Conservation (phyloP, 1,140 invertebrate species). For the Leptopilina boulardi region DNA sequence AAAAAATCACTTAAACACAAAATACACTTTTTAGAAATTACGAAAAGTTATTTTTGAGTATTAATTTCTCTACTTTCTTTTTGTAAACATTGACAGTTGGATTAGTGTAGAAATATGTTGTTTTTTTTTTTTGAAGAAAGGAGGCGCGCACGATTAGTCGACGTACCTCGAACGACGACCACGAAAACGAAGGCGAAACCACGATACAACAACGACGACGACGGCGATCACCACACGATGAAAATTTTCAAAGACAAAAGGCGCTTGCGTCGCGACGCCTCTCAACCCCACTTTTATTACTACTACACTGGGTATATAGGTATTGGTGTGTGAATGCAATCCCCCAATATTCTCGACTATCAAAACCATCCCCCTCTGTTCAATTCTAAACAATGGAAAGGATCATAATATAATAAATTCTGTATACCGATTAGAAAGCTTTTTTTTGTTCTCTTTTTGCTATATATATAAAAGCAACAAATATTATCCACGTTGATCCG, state of each 20-base stretch:
- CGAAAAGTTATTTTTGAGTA: too few relatives aligned
- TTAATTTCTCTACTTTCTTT: too few relatives aligned
- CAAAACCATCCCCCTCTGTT: constrained; percentile 44
- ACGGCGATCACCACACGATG: constrained; percentile 38
- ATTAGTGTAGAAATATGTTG: too few relatives aligned
- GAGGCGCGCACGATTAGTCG: constrained; percentile 40
- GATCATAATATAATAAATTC: not conserved
- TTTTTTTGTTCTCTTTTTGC: too few relatives aligned
- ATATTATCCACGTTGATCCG: too few relatives aligned
- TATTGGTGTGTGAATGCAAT: too few relatives aligned
- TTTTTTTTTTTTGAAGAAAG: too few relatives aligned
- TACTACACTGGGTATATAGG: too few relatives aligned
- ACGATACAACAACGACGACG: not conserved
- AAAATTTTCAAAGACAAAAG: constrained; percentile 37
- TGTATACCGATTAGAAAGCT: not conserved
- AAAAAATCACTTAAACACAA: too few relatives aligned
- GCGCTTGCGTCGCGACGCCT: constrained; percentile 55
- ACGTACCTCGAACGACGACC: constrained; percentile 51
- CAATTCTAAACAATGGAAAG: not conserved
- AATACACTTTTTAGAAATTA: too few relatives aligned
- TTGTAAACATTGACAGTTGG: too few relatives aligned
- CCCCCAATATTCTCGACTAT: constrained; percentile 49
- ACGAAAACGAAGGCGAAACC: constrained; percentile 50
- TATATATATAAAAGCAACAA: too few relatives aligned
- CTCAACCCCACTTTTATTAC: constrained; percentile 39